Base-by-base conservation (phyloP, 2,888 invertebrate species). In the Zaprionus obscuricornis region DNA sequence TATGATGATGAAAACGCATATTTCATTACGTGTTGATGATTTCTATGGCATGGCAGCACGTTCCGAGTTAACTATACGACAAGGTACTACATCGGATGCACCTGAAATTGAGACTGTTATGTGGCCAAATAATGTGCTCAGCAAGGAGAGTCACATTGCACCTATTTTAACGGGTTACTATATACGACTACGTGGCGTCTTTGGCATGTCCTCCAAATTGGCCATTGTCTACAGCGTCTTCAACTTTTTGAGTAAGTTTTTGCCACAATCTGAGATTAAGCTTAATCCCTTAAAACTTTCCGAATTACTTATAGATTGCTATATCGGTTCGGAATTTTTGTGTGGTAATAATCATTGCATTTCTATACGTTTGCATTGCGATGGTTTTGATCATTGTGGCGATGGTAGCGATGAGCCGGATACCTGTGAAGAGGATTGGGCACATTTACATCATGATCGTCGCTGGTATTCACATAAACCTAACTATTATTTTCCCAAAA, bases 381-480 rank as follows among this genome's bases (percentile, higher is more conserved):
- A 95, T 87, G 94, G 94, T 4, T 94, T 94, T 71, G 94, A 95
- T 89, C 94, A 95, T 49, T 95, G 95, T 73, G 95, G 95, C 0
- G 95, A 95, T 86, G 92, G 92, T 62, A 94, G 93, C 68, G 95
- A 95, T 87, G 95, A 95, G 87, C 92, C 92, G 0, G 88, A 91
- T 0, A 91, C 92, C 39, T 94, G 94, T 68, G 91, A 91, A 77
- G 82, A 88, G 91, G 93, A 93, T 78, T 92, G 92, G 90, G 92
- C 92, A 29, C 86, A 91, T 46, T 88, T 91, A 33, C 91, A 91
- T 8, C 90, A 90, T 45, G 92, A 93, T 75, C 91, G 92, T 2
- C 91, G 92, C 18, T 93, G 94, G 92, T 93, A 93, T 81, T 91
- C 92, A 4, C 93, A 93, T 85, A 93, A 93, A 56, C 93, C 94